These are phyloP conservation scores for Drosophila tani DNA, from an alignment of 1,140 invertebrate genomes.

Conservation along the genomic window DNA sequence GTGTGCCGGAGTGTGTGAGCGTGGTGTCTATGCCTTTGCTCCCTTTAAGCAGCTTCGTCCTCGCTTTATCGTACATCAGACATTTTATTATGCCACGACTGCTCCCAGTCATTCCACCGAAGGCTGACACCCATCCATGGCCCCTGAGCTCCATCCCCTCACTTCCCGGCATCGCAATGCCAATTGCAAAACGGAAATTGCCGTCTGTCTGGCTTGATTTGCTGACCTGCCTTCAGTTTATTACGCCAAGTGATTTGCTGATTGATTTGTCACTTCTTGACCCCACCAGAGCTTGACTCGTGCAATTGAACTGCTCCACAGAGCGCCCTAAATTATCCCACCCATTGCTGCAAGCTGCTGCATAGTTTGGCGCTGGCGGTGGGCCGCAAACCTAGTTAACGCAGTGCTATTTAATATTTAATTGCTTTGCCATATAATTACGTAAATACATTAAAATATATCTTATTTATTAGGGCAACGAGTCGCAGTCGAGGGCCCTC, in stretches of 20 bases:
- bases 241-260: conserved; percentile 72
- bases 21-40: conserved; percentile 19
- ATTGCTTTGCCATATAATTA: conserved; percentile 79
- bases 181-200: conserved; percentile 78
- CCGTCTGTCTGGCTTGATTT: conserved; percentile 74
- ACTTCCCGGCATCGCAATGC: conserved; percentile 25
- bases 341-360: neutral
- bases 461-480: conserved; percentile 67
- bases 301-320: conserved; percentile 13
- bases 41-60: conserved; percentile 56
- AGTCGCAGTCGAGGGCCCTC: conserved; percentile 14
- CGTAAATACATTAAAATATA: conserved; percentile 82
- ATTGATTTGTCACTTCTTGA: conserved; percentile 73
- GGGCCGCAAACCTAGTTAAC: conserved; percentile 69
- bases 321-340: neutral
- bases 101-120: conserved; percentile 1
- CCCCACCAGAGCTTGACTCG: conserved; percentile 25
- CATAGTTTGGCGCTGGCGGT: conserved; percentile 22
- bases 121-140: conserved; percentile 6
- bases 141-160: neutral
- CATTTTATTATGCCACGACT: conserved; percentile 71
- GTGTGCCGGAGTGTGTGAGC: conserved; percentile 6
- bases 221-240: conserved; percentile 67
- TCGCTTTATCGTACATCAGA: conserved; percentile 69
- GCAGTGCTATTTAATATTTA: conserved; percentile 73